These are phyloP conservation scores for Eupithecia abbreviata DNA, from an alignment of 2,888 invertebrate genomes.

Conservation along the genomic window DNA sequence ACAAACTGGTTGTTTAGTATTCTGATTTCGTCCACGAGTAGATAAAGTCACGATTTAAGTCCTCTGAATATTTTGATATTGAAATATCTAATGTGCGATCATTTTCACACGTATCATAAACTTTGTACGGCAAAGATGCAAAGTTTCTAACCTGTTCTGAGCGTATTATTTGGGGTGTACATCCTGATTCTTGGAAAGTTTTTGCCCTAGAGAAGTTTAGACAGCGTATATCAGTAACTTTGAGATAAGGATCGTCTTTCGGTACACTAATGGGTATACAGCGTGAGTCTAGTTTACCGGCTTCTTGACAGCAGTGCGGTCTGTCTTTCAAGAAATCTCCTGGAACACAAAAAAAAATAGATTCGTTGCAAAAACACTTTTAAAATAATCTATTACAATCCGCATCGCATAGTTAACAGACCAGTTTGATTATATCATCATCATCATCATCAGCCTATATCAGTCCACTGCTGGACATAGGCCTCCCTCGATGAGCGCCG, in stretches of 20 bases:
- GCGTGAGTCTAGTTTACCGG: conserved; percentile 54
- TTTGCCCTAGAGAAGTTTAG: conserved; percentile 71
- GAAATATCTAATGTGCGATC: conserved; percentile 49
- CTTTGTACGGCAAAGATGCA: conserved; percentile 37
- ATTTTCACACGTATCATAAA: conserved; percentile 51
- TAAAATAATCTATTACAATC: background rate
- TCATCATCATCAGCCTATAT: no score
- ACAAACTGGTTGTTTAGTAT: conserved; percentile 45
- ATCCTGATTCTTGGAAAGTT: conserved; percentile 71
- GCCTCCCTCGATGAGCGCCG: no score
- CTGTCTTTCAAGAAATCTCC: conserved; percentile 61
- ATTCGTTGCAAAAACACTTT: conserved; percentile 21
- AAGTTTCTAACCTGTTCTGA: conserved; percentile 63
- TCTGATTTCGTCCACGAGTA: conserved; percentile 39
- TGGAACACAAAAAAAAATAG: conserved; percentile 46
- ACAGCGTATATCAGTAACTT: conserved; percentile 68
- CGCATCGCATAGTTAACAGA: no score
- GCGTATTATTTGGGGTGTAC: conserved; percentile 59
- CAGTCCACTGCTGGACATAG: no score
- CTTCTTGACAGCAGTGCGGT: conserved; percentile 60
- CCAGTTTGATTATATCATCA: no score
- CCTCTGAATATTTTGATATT: conserved; percentile 51
- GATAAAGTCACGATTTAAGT: conserved; percentile 52
- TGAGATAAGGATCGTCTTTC: conserved; percentile 69
- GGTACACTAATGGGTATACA: conserved; percentile 68